A percentile compares a stretch with the other conserved stretches of the same genome.
Evolutionary conservation across 2,113 vertebrate genomes (phyloP).

Genomic region (Carollia perspicillata): DNA sequence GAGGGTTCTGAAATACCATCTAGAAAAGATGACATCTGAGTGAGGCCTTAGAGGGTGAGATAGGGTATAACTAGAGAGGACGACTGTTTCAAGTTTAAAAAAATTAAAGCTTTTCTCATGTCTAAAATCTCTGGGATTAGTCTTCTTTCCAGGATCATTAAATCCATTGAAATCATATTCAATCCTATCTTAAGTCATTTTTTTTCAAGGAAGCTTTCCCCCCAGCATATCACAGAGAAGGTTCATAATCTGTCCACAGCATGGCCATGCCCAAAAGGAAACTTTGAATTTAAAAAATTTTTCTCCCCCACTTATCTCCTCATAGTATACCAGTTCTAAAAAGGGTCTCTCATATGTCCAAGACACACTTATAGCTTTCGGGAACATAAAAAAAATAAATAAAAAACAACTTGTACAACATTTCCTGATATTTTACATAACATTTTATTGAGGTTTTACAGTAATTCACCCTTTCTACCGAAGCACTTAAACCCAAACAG

Average conservation of each 20-base stretch:
- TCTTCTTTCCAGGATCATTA: constrained; percentile 7
- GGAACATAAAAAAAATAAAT: neutral
- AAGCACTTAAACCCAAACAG: neutral
- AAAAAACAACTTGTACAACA: neutral
- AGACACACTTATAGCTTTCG: neutral
- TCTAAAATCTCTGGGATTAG: neutral
- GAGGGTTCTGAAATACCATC: neutral
- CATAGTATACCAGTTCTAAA: neutral
- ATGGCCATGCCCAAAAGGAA: neutral
- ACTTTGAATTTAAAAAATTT: neutral
- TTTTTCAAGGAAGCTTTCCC: neutral
- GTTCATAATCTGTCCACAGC: neutral
- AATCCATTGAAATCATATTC: neutral
- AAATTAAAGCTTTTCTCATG: constrained; percentile 1
- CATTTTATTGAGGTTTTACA: constrained; percentile 27
- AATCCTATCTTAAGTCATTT: neutral
- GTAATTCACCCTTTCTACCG: neutral
- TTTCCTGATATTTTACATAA: neutral
- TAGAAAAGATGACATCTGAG: neutral
- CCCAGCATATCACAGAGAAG: neutral
- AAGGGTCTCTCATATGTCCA: neutral
- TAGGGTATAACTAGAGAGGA: neutral
- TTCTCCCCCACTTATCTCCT: neutral
- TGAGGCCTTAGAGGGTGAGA: neutral
- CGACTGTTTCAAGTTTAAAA: neutral